phyloP scores from a whole-genome alignment of 2,797 vertebrate species.

The Tinamus major region DNA sequence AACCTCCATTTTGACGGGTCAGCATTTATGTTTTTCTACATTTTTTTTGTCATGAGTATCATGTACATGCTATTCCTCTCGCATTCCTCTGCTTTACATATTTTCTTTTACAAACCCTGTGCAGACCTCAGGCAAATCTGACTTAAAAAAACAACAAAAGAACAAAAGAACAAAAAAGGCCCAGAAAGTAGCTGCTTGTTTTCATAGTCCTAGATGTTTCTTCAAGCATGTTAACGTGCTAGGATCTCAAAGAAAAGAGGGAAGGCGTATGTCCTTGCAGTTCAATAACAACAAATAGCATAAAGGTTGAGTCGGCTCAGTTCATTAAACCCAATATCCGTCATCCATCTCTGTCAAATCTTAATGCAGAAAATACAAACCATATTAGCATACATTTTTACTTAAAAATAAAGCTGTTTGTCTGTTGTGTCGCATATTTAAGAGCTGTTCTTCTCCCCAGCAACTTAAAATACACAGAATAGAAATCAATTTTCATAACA shows the following conservation, averaged over 20 bases:
- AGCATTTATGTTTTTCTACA: neutral
- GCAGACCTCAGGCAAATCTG: neutral
- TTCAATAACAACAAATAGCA: neutral
- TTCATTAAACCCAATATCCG: neutral
- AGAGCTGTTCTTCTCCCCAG: neutral
- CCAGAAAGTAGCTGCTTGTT: neutral
- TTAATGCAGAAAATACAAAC: neutral
- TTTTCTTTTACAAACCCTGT: neutral
- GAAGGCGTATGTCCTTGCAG: neutral
- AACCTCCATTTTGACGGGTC: neutral
- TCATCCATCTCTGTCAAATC: neutral
- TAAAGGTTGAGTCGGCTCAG: neutral
- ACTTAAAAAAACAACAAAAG: neutral
- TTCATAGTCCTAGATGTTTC: slow-evolving; percentile 16
- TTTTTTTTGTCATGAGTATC: too few relatives aligned
- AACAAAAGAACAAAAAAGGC: neutral
- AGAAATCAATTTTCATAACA: neutral
- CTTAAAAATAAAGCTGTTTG: neutral
- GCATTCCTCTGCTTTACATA: neutral
- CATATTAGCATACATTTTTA: neutral
- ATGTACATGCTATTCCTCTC: neutral
- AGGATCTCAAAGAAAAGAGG: neutral
- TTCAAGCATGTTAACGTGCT: neutral
- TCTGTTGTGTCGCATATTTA: neutral
- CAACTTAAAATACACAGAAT: neutral